Evolutionary conservation across 2,888 invertebrate species (phyloP).

Genomic region (Chesias legatella): DNA sequence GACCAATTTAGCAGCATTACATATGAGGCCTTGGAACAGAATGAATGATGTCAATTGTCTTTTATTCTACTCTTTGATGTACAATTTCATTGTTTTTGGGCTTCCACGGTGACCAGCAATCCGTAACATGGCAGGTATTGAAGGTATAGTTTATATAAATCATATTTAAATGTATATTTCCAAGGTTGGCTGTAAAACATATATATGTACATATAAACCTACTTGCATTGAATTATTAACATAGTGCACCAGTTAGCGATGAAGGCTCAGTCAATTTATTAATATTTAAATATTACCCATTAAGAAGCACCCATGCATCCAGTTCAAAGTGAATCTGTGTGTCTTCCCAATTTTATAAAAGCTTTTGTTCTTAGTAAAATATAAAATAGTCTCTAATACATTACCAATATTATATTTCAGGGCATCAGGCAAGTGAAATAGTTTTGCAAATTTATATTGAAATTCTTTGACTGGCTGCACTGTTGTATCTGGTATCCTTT

Average conservation of each 20-base stretch:
- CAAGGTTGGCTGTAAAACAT: too few species aligned
- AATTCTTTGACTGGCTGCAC: slow-evolving; percentile 66
- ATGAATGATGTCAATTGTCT: slow-evolving; percentile 21
- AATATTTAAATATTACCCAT: slow-evolving; percentile 5
- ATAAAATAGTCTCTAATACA: slow-evolving; percentile 48
- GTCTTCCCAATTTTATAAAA: slow-evolving; percentile 51
- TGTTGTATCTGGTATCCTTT: slow-evolving; percentile 65
- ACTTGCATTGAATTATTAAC: background rate
- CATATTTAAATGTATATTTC: too few species aligned
- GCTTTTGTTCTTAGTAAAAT: slow-evolving; percentile 25
- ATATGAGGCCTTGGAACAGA: slow-evolving; percentile 22
- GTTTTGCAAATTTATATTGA: slow-evolving; percentile 65
- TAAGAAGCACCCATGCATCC: slow-evolving; percentile 51
- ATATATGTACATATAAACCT: too few species aligned
- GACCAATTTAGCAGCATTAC: slow-evolving; percentile 24
- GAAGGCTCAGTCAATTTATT: slow-evolving; percentile 11
- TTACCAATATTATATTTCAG: slow-evolving; percentile 65
- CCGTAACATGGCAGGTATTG: slow-evolving; percentile 19
- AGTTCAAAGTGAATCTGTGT: slow-evolving; percentile 70
- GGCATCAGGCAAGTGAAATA: slow-evolving; percentile 55
- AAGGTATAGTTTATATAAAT: background rate
- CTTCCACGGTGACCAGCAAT: slow-evolving; percentile 21
- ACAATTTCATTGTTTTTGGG: slow-evolving; percentile 19
- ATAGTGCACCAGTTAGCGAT: slow-evolving; percentile 7
- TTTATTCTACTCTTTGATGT: slow-evolving; percentile 8